A percentile compares a stretch with the other conserved stretches of the same genome.
Evolutionary conservation across 2,113 vertebrate species (phyloP).

Genomic region (Lagopus leucura): DNA sequence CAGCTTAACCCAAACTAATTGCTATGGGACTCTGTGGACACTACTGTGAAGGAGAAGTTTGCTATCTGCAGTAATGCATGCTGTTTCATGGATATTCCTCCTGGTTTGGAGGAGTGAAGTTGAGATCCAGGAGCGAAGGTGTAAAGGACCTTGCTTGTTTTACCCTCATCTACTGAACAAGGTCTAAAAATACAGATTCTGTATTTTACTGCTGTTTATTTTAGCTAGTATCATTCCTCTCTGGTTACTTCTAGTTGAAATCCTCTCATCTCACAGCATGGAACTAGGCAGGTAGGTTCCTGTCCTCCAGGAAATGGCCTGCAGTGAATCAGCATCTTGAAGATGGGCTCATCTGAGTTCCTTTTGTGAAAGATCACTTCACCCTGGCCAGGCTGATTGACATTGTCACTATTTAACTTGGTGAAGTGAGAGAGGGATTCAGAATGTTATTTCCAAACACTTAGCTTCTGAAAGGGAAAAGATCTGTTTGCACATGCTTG

Average conservation of each 20-base stretch:
- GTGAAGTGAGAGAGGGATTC: background rate
- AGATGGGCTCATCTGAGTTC: background rate
- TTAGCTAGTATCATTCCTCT: background rate
- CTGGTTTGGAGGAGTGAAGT: background rate
- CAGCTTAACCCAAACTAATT: background rate
- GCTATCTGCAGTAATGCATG: accelerated
- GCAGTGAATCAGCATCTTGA: background rate
- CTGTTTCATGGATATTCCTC: background rate
- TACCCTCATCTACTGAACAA: background rate
- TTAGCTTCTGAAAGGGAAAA: background rate
- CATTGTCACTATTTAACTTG: background rate
- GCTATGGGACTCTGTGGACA: accelerated
- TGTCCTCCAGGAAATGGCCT: background rate
- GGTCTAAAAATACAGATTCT: background rate
- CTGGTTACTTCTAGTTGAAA: background rate
- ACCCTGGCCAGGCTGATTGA: background rate
- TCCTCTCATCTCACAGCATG: background rate
- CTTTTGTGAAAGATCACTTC: background rate
- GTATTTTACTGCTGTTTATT: background rate
- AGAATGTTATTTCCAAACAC: background rate
- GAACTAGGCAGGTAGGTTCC: background rate
- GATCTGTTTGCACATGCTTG: background rate
- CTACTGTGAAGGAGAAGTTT: background rate
- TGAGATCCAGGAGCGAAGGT: background rate
- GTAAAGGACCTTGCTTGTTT: background rate